A percentile compares a stretch with the other conserved stretches of the same genome.
Conservation (phyloP, 2,888 invertebrate genomes). For the Ceraclea dissimilis region DNA sequence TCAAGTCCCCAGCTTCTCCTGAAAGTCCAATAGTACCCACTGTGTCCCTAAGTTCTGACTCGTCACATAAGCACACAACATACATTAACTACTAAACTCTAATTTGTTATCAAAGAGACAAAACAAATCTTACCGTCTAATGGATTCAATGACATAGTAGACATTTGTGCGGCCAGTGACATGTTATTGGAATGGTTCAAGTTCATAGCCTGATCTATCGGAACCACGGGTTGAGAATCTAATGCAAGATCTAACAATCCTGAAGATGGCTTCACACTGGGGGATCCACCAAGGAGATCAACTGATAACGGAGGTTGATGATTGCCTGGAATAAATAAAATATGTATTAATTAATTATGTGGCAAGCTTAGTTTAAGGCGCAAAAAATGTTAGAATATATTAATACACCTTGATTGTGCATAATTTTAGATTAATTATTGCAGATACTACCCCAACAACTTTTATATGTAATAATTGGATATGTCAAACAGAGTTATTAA, state of each 20-base stretch:
- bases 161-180: slow-evolving; percentile 14
- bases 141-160: slow-evolving; percentile 19
- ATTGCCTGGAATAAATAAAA: slow-evolving; percentile 8
- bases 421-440: background rate
- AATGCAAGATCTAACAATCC: slow-evolving; percentile 18
- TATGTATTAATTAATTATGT: background rate
- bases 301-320: slow-evolving; percentile 10
- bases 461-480: background rate
- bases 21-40: slow-evolving; percentile 26
- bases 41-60: slow-evolving; percentile 23
- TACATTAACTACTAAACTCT: slow-evolving; percentile 7
- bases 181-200: background rate
- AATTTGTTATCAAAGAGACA: too few species aligned
- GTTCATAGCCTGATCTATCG: background rate
- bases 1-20: slow-evolving; percentile 23
- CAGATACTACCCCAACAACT: background rate
- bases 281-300: slow-evolving; percentile 18
- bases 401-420: background rate
- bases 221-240: background rate
- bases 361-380: background rate
- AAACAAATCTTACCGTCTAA: slow-evolving; percentile 19
- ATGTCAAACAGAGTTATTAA: background rate
- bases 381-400: background rate
- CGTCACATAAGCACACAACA: too few species aligned
- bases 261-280: slow-evolving; percentile 5